Base-by-base conservation (phyloP, 2,888 invertebrate genomes). In the Hanleya hanleyi region DNA sequence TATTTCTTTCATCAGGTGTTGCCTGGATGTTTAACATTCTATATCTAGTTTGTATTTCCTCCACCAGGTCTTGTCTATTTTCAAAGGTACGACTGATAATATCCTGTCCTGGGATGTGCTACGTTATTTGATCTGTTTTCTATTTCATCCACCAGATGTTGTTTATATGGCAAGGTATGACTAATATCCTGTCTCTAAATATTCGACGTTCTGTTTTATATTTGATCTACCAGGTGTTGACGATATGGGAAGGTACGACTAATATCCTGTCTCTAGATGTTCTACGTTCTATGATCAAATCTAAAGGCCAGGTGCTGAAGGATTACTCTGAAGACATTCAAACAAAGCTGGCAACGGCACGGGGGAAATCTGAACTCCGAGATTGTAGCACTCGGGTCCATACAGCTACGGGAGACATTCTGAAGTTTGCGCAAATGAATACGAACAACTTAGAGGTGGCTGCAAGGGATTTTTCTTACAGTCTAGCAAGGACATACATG, bases 211-310 rank as follows among this genome's bases (percentile, higher is more conserved):
- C 61, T 62, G 64, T 35, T 41, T n/a, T 76, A 6, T n/a, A n/a
- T n/a, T n/a, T n/a, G n/a, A n/a, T n/a, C n/a, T n/a, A n/a, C n/a
- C 71, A 92, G 92, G 92, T 92, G 1, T 86, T 92, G 38, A 91
- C 92, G n/a, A 93, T 93, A 73, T 93, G 93, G 93, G 93, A 93
- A 85, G 93, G 93, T 26, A 93, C 93, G 0, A 93, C 93, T 7
- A 93, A 93, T 81, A 91, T 93, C 47, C 84, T 93, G 49, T 91
- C 92, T 0, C 84, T 93, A 38, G 93, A 93, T 83, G 91, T 93
- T 4, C 86, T 93, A 6, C 85, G 93, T 68, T 92, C 92, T 1
- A 85, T 93, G 18, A 84, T 81, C 38, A 92, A 92, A 77, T 88
- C 90, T 1, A 84, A 90, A 49, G 92, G 92, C 6, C 84, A 89